Conservation (phyloP, 2,113 vertebrate species). For the Macheiramphus alcinus region DNA sequence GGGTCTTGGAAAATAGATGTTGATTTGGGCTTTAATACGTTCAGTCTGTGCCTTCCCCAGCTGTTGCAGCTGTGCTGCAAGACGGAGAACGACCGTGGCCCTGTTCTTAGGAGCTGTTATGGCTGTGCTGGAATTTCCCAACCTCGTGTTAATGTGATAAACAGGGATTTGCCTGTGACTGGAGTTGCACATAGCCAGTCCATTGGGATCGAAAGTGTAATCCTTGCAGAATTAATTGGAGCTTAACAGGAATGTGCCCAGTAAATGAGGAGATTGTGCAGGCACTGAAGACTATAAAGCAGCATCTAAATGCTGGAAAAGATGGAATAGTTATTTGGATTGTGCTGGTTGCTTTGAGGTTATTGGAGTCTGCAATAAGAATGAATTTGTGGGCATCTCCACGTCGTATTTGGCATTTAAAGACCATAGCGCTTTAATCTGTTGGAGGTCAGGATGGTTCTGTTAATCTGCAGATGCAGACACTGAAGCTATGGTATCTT, state of each 20-base stretch:
- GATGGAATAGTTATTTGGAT: background rate
- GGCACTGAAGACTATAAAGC: background rate
- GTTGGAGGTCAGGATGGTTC: background rate
- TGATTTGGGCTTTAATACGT: background rate
- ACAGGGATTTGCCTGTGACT: background rate
- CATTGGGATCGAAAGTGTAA: background rate
- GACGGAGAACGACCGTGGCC: background rate
- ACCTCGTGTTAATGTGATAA: background rate
- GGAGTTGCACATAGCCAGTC: background rate
- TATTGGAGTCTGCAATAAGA: background rate
- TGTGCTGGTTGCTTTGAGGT: background rate
- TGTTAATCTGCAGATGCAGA: background rate
- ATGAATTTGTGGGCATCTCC: background rate
- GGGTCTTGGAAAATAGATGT: background rate
- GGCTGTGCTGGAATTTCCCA: background rate
- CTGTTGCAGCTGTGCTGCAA: background rate
- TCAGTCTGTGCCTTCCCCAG: background rate
- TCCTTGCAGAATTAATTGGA: background rate
- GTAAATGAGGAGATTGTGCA: background rate
- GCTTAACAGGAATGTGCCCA: background rate
- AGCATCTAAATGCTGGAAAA: background rate
- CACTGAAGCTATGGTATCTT: background rate
- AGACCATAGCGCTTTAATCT: background rate
- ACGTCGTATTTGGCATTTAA: background rate
- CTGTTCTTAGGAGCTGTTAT: rapidly evolving